phyloP scores from a whole-genome alignment of 2,113 vertebrate genomes.

The Tympanuchus pallidicinctus region DNA sequence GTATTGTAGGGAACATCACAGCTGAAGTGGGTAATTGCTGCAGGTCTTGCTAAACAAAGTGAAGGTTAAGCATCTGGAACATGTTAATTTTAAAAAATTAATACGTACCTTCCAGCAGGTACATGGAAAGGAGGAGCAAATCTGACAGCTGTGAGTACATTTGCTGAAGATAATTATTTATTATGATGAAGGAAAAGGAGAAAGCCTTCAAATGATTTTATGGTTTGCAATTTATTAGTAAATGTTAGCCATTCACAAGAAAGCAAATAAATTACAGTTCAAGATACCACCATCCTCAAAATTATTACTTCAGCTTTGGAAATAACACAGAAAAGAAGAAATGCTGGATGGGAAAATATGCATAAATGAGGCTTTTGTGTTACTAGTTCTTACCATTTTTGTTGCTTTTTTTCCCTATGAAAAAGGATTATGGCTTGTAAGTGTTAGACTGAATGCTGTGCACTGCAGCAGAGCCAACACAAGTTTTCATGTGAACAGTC shows the following conservation, averaged over 20 bases:
- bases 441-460: not conserved
- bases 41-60: not conserved
- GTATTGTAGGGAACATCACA: not conserved
- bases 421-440: not conserved
- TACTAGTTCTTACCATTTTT: not conserved
- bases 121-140: not conserved
- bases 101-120: not conserved
- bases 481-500: not conserved
- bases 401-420: not conserved
- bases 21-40: not conserved
- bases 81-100: not conserved
- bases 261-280: not conserved
- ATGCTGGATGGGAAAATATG: not conserved
- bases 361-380: not conserved
- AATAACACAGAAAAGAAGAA: not conserved
- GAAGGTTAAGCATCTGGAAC: not conserved
- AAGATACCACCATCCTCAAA: not conserved
- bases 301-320: not conserved
- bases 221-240: not conserved
- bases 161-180: not conserved
- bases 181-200: not conserved
- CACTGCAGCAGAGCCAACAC: accelerated
- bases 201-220: not conserved
- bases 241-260: not conserved
- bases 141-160: not conserved